These are phyloP conservation scores for Teleogryllus oceanicus DNA, from an alignment of 2,888 invertebrate species.

Conservation along the genomic window DNA sequence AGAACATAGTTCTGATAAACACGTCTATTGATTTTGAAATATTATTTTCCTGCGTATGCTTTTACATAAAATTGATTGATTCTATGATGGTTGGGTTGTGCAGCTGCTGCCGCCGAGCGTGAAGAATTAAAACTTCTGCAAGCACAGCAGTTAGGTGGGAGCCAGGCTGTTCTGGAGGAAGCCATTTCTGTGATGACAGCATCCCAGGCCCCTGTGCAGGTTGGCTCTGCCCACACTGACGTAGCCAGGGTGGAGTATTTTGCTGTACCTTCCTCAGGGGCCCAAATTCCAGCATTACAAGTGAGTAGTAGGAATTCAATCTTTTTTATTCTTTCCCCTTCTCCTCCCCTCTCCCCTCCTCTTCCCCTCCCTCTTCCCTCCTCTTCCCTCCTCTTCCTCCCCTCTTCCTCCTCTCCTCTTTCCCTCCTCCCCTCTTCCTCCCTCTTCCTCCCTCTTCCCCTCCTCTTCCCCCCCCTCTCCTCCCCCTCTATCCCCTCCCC, in stretches of 20 bases:
- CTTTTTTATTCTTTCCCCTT: too few species aligned
- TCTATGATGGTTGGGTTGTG: not conserved
- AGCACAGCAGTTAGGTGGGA: conserved; percentile 34
- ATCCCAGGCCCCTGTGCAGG: conserved; percentile 47
- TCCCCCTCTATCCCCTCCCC: too few species aligned
- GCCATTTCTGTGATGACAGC: conserved; percentile 44
- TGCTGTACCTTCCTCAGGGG: conserved; percentile 47
- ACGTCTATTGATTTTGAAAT: not conserved
- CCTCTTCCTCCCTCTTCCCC: too few species aligned
- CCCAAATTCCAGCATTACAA: conserved; percentile 39
- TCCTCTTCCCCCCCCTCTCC: too few species aligned
- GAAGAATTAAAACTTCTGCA: conserved; percentile 45
- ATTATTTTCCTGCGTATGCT: not conserved
- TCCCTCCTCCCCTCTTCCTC: too few species aligned
- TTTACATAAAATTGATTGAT: too few species aligned
- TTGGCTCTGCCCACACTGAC: conserved; percentile 44
- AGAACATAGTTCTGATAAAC: not conserved
- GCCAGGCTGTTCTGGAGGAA: conserved; percentile 36
- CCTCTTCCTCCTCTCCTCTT: too few species aligned
- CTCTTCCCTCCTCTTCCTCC: too few species aligned
- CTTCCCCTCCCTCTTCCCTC: too few species aligned
- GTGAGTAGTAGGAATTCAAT: not conserved
- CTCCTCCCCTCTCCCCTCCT: too few species aligned
- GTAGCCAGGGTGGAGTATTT: conserved; percentile 51
- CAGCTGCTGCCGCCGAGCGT: conserved; percentile 38